A percentile compares a stretch with the other conserved stretches of the same genome.
These are phyloP conservation scores for Metopolophium dirhodum DNA, from an alignment of 1,140 invertebrate species.

Conservation along the genomic window DNA sequence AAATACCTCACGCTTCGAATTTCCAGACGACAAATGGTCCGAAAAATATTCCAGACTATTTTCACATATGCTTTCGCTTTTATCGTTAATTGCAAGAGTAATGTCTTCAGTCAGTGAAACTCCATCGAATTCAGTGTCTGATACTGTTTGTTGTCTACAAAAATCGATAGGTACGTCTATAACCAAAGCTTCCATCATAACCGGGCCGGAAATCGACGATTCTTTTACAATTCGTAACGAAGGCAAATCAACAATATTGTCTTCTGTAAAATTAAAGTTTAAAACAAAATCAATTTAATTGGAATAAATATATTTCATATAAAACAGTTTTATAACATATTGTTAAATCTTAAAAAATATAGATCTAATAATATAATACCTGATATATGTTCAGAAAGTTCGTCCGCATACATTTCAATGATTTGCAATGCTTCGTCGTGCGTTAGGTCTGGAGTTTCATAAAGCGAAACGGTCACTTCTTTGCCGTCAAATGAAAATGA, in stretches of 20 bases:
- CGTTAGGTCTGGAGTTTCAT: constrained; percentile 89
- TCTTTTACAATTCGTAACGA: constrained; percentile 87
- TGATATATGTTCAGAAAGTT: constrained; percentile 86
- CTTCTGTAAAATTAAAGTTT: constrained; percentile 66
- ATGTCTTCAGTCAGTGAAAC: constrained; percentile 65
- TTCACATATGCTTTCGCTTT: neutral
- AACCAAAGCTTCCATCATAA: constrained; percentile 88
- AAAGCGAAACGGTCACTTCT: constrained; percentile 87
- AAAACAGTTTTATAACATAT: neutral
- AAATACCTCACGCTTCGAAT: constrained; percentile 28
- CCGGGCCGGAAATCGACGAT: constrained; percentile 82
- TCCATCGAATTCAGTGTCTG: constrained; percentile 85
- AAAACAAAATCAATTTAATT: neutral
- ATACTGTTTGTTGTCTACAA: constrained; percentile 63
- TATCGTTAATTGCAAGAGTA: neutral
- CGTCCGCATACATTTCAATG: constrained; percentile 92
- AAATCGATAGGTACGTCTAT: constrained; percentile 76
- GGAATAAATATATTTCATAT: neutral
- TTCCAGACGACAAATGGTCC: constrained; percentile 27
- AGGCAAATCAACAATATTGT: constrained; percentile 86
- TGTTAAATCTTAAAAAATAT: neutral
- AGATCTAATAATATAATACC: constrained; percentile 62
- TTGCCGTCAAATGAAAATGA: constrained; percentile 90
- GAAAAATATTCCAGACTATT: constrained; percentile 50
- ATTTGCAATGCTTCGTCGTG: constrained; percentile 90